Evolutionary conservation across 2,797 vertebrate genomes (phyloP), one percentile per base, ranked within the genome.

Genomic region (Myripristis murdjan): DNA sequence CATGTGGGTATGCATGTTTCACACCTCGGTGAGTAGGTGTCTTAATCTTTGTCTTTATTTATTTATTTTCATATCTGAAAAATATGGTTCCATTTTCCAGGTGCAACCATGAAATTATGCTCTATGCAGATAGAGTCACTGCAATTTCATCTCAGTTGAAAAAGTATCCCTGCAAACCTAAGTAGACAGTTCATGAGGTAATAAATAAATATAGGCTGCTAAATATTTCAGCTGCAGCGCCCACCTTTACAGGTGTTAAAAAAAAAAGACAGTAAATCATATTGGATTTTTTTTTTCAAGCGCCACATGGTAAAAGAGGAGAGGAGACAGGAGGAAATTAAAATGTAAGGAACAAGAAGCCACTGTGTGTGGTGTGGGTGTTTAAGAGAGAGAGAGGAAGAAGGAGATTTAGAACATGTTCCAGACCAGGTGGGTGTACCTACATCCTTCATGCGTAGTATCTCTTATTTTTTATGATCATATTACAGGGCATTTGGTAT

Each of bases 191-290:
- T 83, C 67, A 61, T 54, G 58, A 79, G 73, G 62, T 47, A 75
- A 64, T 68, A 58, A 76, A 77, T 79, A 84, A 82, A 78, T 78
- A 76, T 65, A 86, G 73, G 51, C 60, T 72, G 41, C 31, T 75
- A 47, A 62, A 70, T 70, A 72, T 77, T 67, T 77, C 43, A 72
- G 18, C 26, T 41, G 52, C 35, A 47, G 31, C 55, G 49, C 47
- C 14, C n/a, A 65, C 60, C 47, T 75, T 14, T 56, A 41, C 60
- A 64, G 26, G 18, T 64, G 61, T 52, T 2, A 28, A 56, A 33
- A 37, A 7, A 35, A 52, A 20, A 73, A 69, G 15, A 44, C 48
- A 66, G 52, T 39, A 69, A 53, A 69, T 67, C 47, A 55, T n/a
- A 54, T 70, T 60, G n/a, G 31, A 11, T 37, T 35, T 31, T 37